These are phyloP conservation scores for Dichetophora obliterata DNA, from an alignment of 2,888 invertebrate species.

Conservation along the genomic window DNA sequence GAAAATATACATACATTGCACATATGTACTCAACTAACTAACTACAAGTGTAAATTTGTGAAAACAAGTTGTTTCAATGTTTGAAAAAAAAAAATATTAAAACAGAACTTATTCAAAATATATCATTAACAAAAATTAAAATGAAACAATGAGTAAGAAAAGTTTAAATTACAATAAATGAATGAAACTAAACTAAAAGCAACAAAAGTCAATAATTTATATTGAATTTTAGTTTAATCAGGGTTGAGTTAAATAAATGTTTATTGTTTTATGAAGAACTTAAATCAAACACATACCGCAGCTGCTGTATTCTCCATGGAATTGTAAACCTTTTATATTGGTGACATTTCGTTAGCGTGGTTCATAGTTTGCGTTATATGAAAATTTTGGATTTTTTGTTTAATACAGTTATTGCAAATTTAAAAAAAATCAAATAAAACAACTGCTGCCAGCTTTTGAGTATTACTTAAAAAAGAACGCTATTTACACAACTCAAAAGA, in stretches of 20 bases:
- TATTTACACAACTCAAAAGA: no score
- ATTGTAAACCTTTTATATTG: constrained; percentile 74
- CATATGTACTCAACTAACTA: constrained; percentile 36
- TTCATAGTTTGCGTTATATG: constrained; percentile 12
- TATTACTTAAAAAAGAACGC: no score
- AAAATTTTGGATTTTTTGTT: constrained; percentile 17
- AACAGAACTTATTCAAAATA: constrained; percentile 1
- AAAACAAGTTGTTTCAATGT: constrained; percentile 9
- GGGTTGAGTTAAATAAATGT: constrained; percentile 4
- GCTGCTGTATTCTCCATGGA: constrained; percentile 75
- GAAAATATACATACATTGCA: constrained; percentile 35
- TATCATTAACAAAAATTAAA: not conserved
- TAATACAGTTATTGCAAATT: constrained; percentile 4
- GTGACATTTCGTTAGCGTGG: constrained; percentile 20
- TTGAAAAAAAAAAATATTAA: constrained; percentile 18
- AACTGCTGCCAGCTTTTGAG: no score
- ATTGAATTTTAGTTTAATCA: constrained; percentile 38
- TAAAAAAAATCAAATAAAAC: not conserved
- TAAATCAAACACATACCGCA: constrained; percentile 71
- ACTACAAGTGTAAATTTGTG: constrained; percentile 15
- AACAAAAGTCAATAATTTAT: constrained; percentile 28
- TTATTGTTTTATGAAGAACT: constrained; percentile 37
- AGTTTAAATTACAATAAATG: constrained; percentile 20
- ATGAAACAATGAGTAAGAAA: not conserved
- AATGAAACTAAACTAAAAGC: constrained; percentile 31